Base-by-base conservation (phyloP, 92 coral and sea anemone genomes). In the Actinostola sp. region DNA sequence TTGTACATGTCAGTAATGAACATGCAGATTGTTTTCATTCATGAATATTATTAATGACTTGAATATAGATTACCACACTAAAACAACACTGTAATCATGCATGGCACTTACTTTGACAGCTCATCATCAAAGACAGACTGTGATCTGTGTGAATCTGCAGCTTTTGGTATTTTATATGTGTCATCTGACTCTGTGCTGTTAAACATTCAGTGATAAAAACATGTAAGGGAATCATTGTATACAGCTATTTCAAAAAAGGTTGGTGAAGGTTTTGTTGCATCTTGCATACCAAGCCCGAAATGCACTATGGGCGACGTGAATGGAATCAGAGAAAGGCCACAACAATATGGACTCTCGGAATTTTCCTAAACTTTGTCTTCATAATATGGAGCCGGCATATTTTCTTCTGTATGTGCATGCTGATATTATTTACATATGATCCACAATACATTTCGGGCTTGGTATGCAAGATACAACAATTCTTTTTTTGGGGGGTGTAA, bases 121-220 rank as follows among this genome's bases (percentile, higher is more conserved):
- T 91, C 92, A 81, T 91, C 89, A 65, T 93, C 97, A 73, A 93
- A 93, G 56, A 82, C 71, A 20, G 97, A 93, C 32, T 90, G 86
- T 30, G 87, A 87, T 24, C 79, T 62, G 75, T 93, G 97, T 8
- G 92, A 82, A 63, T 83, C 88, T 24, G 98, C 98, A 25, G 98
- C 93, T 77, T 71, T 78, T 27, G 86, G 93, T 26, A 82, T 64
- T 38, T 84, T 80, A 12, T 78, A 63, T 53, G 75, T 62, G 60
- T 79, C 98, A 67, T 90, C 92, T 57, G 64, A 77, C 31, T 90
- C 89, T 28, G 78, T 77, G n/a, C 90, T 84, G 59, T 2, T 0
- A 26, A 14, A 39, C 10, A 35, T 19, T 60, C 8, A 28, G n/a
- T 39, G 45, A 39, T 7, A 39, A 7, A 14, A 14, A 39, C 45